A percentile compares a stretch with the other conserved stretches of the same genome.
Conservation (phyloP, 2,113 vertebrate genomes). For the Mus spicilegus region DNA sequence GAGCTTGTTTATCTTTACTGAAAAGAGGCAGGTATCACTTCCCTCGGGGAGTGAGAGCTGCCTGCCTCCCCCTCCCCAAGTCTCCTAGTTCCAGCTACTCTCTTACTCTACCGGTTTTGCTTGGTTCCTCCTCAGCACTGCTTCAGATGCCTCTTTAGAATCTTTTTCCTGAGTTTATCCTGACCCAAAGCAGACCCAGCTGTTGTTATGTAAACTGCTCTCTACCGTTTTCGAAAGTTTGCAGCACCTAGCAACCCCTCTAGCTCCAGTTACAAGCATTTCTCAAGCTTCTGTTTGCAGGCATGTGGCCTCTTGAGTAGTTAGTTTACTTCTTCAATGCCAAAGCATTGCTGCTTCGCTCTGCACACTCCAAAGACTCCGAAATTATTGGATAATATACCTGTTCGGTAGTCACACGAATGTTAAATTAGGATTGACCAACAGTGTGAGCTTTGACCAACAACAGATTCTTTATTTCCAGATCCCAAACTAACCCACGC, state of each 20-base stretch:
- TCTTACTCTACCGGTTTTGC: neutral
- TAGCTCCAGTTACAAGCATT: neutral
- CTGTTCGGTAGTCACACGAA: neutral
- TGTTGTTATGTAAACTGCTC: neutral
- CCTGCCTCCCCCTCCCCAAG: no score
- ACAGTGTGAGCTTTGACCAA: neutral
- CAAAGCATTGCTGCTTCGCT: neutral
- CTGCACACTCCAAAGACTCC: neutral
- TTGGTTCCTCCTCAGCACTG: neutral
- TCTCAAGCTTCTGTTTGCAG: neutral
- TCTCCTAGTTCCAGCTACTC: no score
- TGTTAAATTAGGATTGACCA: neutral
- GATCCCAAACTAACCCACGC: neutral
- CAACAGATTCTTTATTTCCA: neutral
- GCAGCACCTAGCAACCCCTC: neutral
- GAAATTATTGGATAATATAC: neutral
- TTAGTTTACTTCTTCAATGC: neutral
- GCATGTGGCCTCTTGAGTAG: neutral
- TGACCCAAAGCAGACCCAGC: neutral
- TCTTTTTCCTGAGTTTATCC: no score
- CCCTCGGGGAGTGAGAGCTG: neutral
- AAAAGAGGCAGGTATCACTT: neutral
- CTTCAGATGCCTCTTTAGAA: neutral
- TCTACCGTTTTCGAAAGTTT: neutral
- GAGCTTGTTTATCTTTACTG: no score